These are phyloP conservation scores for Rhinolophus sinicus DNA, from an alignment of 2,113 vertebrate species.

Conservation along the genomic window DNA sequence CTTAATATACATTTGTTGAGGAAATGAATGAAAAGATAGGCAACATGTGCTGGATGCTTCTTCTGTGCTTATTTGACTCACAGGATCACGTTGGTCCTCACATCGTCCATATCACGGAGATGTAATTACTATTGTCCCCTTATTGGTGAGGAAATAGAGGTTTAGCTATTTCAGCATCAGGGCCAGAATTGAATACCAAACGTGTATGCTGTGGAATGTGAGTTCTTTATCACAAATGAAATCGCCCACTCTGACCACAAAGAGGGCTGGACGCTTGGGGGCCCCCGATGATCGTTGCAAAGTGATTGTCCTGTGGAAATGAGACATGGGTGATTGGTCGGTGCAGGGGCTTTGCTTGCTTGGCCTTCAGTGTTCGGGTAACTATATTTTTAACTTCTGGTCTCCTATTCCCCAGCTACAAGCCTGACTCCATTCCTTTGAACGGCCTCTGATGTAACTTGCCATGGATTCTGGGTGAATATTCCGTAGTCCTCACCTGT, in stretches of 20 bases:
- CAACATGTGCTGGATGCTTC: background rate
- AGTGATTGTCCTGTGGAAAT: background rate
- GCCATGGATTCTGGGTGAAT: too few relatives aligned
- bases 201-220: background rate
- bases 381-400: background rate
- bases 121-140: background rate
- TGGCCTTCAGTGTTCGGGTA: background rate
- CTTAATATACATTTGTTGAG: background rate
- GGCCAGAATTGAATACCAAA: background rate
- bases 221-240: conserved; percentile 19
- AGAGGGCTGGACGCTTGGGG: background rate
- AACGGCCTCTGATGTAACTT: background rate
- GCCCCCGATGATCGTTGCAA: background rate
- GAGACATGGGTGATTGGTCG: background rate
- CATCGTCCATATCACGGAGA: background rate
- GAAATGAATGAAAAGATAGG: background rate
- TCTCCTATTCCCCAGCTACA: background rate
- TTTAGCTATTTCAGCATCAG: background rate
- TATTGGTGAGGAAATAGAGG: background rate
- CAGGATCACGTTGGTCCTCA: background rate
- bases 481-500: background rate
- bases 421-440: background rate
- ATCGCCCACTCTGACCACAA: background rate
- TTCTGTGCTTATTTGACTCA: background rate
- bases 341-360: background rate